Evolutionary conservation across 2,888 invertebrate genomes (phyloP), one percentile per base, ranked within the genome.

Genomic region (Trypoxylon attenuatum): DNA sequence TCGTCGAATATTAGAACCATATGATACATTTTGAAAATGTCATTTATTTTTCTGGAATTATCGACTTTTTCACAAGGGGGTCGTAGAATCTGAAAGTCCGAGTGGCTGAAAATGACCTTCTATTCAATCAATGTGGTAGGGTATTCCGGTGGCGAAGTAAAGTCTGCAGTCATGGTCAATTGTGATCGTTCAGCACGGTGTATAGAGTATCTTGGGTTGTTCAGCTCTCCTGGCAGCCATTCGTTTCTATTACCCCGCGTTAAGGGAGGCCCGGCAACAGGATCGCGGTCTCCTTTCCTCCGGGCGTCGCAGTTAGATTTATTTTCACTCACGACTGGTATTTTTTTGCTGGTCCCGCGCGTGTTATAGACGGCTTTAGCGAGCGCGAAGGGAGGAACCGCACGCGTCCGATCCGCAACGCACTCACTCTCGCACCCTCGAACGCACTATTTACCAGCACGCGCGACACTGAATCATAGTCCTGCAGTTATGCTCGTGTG

Each of bases 281-380:
- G 62, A 47, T 54, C 73, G 60, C 59, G 56, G 54, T 58, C 41
- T 27, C n/a, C 2, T 15, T 47, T 66, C 54, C 53, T 60, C 63
- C 56, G 55, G 66, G 76, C 65, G 76, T 81, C n/a, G n/a, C n/a
- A n/a, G n/a, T 83, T 83, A 83, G 86, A 87, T 86, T 87, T 86
- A 87, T 86, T 87, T 87, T 85, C 86, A 86, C 86, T 86, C 74
- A n/a, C n/a, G 61, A 69, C 80, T 77, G 82, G 77, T 82, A 82
- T 83, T 46, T 84, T 82, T 84, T 84, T 86, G 84, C 84, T 82
- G 81, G 78, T 74, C 81, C 68, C 71, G 73, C 71, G 76, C 71
- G 78, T 76, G 80, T 77, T 79, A 80, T 69, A 67, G 81, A 77
- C 78, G 71, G 66, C 53, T 45, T 18, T 23, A 5, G 8, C 15